Conservation (phyloP, 2,888 invertebrate genomes). For the Tetanocera ferruginea region DNA sequence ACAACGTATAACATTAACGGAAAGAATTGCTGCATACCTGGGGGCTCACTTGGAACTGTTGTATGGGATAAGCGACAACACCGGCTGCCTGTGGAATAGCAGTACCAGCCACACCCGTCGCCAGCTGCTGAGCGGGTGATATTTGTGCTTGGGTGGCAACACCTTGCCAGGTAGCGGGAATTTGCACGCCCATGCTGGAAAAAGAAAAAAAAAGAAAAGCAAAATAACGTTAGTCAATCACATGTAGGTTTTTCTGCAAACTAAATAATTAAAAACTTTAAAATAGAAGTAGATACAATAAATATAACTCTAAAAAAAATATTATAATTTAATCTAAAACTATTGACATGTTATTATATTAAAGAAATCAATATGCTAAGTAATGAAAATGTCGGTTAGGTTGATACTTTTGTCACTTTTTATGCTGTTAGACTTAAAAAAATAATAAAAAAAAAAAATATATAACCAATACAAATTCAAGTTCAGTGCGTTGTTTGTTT, state of each 20-base stretch:
- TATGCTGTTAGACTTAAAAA: too few species aligned
- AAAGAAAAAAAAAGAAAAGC: slow-evolving; percentile 17
- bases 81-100: slow-evolving; percentile 82
- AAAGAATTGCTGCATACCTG: slow-evolving; percentile 64
- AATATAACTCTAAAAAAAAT: too few species aligned
- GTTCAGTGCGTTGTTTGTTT: too few species aligned
- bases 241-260: slow-evolving; percentile 47
- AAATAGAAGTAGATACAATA: too few species aligned
- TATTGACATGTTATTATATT: too few species aligned
- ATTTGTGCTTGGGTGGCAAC: slow-evolving; percentile 82
- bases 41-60: slow-evolving; percentile 88
- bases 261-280: too few species aligned
- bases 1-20: background rate
- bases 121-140: slow-evolving; percentile 78
- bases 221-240: slow-evolving; percentile 15
- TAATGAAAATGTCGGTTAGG: too few species aligned
- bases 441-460: too few species aligned
- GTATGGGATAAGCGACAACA: slow-evolving; percentile 90
- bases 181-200: slow-evolving; percentile 85
- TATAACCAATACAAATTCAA: too few species aligned
- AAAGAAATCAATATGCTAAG: too few species aligned
- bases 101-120: slow-evolving; percentile 78
- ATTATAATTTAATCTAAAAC: too few species aligned
- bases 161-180: slow-evolving; percentile 83
- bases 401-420: too few species aligned